A percentile compares a stretch with the other conserved stretches of the same genome.
These are phyloP conservation scores for Plebejus argus DNA, from an alignment of 2,888 invertebrate genomes.

Conservation along the genomic window DNA sequence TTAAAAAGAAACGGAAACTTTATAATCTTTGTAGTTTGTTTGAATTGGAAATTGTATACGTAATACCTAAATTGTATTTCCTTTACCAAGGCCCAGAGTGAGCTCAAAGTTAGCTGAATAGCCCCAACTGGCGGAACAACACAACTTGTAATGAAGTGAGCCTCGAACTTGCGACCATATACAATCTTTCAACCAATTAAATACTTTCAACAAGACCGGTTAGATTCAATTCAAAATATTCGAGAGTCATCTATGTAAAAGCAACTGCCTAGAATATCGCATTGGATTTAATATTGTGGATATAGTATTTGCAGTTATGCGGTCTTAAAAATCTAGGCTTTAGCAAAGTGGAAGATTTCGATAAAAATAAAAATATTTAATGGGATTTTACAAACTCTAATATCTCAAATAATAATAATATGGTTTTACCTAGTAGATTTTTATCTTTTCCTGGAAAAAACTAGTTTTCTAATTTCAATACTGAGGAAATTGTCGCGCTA, in stretches of 20 bases:
- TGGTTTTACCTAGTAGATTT: background rate
- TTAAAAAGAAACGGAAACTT: too few species aligned
- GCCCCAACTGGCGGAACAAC: slow-evolving; percentile 23
- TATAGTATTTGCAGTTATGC: too few species aligned
- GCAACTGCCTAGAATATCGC: too few species aligned
- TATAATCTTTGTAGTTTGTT: background rate
- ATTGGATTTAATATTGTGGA: too few species aligned
- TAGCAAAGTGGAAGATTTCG: too few species aligned
- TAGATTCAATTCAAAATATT: background rate
- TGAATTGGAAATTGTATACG: background rate
- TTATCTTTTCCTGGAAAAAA: background rate
- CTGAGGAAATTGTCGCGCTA: background rate
- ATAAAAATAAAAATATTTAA: too few species aligned
- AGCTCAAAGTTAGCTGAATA: slow-evolving; percentile 1
- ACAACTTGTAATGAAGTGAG: slow-evolving; percentile 28
- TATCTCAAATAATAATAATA: too few species aligned
- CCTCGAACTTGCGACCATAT: slow-evolving; percentile 1
- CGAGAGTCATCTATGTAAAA: background rate
- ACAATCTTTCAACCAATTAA: slow-evolving; percentile 11
- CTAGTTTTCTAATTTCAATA: background rate
- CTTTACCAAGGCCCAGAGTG: background rate
- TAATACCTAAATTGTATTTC: background rate
- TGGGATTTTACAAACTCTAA: too few species aligned
- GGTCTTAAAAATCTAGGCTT: too few species aligned
- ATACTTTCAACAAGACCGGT: slow-evolving; percentile 5